Evolutionary conservation across 1,140 invertebrate species (phyloP).

Genomic region (Antheraea mylitta): DNA sequence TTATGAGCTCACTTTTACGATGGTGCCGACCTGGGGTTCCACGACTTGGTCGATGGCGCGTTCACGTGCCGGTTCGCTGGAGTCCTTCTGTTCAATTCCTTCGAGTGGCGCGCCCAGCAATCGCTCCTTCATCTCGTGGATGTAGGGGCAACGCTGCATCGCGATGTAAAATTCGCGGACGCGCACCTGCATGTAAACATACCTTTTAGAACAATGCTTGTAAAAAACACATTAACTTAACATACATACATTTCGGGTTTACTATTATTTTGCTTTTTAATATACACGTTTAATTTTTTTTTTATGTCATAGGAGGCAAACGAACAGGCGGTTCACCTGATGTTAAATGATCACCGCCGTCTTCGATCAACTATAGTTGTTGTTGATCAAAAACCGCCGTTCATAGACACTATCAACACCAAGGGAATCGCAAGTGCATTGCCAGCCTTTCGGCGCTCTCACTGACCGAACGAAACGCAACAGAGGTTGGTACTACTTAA

Average conservation of each 20-base stretch:
- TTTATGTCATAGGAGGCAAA: too few species aligned
- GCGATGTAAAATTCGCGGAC: constrained; percentile 73
- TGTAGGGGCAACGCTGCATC: constrained; percentile 94
- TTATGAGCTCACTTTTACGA: constrained; percentile 85
- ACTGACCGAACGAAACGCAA: too few species aligned
- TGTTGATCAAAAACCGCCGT: too few species aligned
- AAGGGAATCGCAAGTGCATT: too few species aligned
- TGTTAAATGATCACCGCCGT: too few species aligned
- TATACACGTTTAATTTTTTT: too few species aligned
- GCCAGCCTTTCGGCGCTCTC: too few species aligned
- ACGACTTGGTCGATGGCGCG: constrained; percentile 34
- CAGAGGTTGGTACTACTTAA: too few species aligned
- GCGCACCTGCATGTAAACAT: constrained; percentile 53
- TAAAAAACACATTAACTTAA: not conserved
- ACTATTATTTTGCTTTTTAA: not conserved
- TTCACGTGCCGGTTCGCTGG: constrained; percentile 31
- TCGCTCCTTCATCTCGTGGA: constrained; percentile 94
- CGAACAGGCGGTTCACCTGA: too few species aligned
- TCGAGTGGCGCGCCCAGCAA: constrained; percentile 84
- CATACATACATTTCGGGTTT: not conserved
- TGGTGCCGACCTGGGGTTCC: constrained; percentile 86
- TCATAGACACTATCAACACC: too few species aligned
- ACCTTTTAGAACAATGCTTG: not conserved
- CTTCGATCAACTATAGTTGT: too few species aligned
- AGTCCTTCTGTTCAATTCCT: constrained; percentile 50